Evolutionary conservation across 2,888 invertebrate species (phyloP).

Genomic region (Operophtera brumata): DNA sequence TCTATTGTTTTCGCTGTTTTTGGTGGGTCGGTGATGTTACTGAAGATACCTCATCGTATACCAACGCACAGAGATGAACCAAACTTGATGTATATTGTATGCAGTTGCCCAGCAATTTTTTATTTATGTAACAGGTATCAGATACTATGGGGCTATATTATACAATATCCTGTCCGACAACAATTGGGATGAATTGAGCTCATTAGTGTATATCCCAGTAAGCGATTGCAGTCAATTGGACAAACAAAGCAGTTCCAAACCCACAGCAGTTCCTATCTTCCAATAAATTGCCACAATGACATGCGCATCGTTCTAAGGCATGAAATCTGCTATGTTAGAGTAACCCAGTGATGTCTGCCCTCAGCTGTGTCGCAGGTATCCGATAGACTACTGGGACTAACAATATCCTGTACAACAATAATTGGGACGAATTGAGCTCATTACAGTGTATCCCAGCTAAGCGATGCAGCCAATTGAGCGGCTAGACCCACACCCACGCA

Average conservation of each 20-base stretch:
- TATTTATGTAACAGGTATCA: too few species aligned
- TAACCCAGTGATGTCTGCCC: background rate
- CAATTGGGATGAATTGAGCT: slow-evolving; percentile 56
- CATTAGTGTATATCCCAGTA: slow-evolving; percentile 51
- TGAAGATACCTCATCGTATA: too few species aligned
- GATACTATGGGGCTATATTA: slow-evolving; percentile 14
- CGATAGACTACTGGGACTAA: slow-evolving; percentile 19
- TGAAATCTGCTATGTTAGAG: background rate
- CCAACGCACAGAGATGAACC: too few species aligned
- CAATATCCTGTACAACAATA: slow-evolving; percentile 35
- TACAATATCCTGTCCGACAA: slow-evolving; percentile 27
- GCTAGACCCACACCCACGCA: slow-evolving; percentile 15
- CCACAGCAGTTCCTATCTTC: slow-evolving; percentile 11
- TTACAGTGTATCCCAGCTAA: slow-evolving; percentile 50
- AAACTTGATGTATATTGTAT: too few species aligned
- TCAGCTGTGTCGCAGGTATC: slow-evolving; percentile 19
- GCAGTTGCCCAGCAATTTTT: too few species aligned
- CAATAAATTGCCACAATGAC: too few species aligned
- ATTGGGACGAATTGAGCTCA: slow-evolving; percentile 56
- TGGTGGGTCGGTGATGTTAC: too few species aligned
- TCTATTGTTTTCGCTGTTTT: too few species aligned
- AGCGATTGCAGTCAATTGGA: slow-evolving; percentile 44
- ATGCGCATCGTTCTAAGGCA: background rate
- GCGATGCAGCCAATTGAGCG: slow-evolving; percentile 42
- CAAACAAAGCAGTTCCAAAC: background rate